Conservation (phyloP, 2,113 vertebrate species). For the Elachura formosa region DNA sequence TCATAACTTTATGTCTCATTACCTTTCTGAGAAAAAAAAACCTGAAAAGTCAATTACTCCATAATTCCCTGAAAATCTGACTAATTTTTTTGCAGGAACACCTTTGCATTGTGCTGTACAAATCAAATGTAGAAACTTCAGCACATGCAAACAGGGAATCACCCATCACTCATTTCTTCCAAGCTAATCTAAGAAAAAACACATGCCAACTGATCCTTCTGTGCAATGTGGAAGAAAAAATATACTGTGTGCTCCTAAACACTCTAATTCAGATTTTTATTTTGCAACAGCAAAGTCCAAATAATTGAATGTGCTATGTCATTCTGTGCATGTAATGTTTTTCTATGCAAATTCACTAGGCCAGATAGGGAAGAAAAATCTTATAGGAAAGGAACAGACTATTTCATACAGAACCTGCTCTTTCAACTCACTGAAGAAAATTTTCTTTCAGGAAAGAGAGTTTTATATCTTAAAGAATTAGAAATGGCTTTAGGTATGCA, state of each 20-base stretch:
- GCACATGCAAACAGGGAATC: not conserved
- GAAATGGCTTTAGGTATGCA: not conserved
- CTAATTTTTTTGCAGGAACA: not conserved
- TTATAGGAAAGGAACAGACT: not conserved
- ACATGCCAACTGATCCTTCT: not conserved
- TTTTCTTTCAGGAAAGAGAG: not conserved
- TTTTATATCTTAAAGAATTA: not conserved
- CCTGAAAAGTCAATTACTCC: not conserved
- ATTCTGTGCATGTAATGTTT: too few species aligned
- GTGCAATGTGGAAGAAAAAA: not conserved
- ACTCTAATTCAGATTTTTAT: not conserved
- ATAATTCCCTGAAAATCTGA: not conserved
- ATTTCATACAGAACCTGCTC: not conserved
- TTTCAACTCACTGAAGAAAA: not conserved
- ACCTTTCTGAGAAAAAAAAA: not conserved
- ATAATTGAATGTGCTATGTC: not conserved
- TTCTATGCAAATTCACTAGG: not conserved
- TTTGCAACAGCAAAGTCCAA: too few species aligned
- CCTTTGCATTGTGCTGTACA: not conserved
- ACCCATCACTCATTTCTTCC: not conserved
- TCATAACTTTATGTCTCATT: not conserved
- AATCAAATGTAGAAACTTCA: not conserved
- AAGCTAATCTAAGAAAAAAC: not conserved
- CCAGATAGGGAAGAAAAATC: not conserved
- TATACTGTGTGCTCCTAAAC: not conserved